phyloP scores from a whole-genome alignment of 2,797 vertebrate genomes.

The Crocidura indochinensis region DNA sequence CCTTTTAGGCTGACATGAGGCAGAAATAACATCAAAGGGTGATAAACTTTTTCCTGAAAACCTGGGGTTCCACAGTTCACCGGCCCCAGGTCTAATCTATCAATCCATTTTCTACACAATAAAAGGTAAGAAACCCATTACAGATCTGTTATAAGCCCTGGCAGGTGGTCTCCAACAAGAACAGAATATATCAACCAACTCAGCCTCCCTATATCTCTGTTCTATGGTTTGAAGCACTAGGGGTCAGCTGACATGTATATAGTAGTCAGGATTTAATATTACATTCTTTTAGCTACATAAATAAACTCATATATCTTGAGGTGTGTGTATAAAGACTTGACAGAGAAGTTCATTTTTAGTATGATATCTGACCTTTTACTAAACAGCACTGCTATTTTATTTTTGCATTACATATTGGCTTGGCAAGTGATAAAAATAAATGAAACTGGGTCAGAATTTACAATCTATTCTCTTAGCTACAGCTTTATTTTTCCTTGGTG shows the following conservation, averaged over 20 bases:
- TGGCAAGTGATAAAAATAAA: constrained; percentile 77
- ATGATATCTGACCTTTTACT: constrained; percentile 81
- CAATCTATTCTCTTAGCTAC: constrained; percentile 74
- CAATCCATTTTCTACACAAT: constrained; percentile 91
- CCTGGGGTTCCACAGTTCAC: constrained; percentile 89
- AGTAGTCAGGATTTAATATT: constrained; percentile 72
- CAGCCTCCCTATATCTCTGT: constrained; percentile 69
- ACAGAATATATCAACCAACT: constrained; percentile 85
- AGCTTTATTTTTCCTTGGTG: constrained; percentile 83
- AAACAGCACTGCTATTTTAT: constrained; percentile 78
- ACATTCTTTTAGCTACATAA: constrained; percentile 80
- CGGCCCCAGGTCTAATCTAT: constrained; percentile 90
- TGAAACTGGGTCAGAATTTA: constrained; percentile 84
- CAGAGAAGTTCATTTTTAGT: constrained; percentile 78
- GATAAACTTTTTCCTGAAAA: constrained; percentile 91
- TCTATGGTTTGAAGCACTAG: constrained; percentile 85
- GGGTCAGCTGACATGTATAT: constrained; percentile 79
- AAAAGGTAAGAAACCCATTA: constrained; percentile 91
- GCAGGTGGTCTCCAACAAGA: constrained; percentile 90
- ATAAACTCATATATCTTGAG: constrained; percentile 80
- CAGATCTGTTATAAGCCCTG: constrained; percentile 88
- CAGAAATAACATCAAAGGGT: constrained; percentile 92
- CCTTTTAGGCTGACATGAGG: constrained; percentile 89
- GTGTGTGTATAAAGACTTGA: constrained; percentile 79
- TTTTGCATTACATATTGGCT: constrained; percentile 79